A percentile compares a stretch with the other conserved stretches of the same genome.
phyloP scores from a whole-genome alignment of 2,113 vertebrate species.

The Orycteropus afer region DNA sequence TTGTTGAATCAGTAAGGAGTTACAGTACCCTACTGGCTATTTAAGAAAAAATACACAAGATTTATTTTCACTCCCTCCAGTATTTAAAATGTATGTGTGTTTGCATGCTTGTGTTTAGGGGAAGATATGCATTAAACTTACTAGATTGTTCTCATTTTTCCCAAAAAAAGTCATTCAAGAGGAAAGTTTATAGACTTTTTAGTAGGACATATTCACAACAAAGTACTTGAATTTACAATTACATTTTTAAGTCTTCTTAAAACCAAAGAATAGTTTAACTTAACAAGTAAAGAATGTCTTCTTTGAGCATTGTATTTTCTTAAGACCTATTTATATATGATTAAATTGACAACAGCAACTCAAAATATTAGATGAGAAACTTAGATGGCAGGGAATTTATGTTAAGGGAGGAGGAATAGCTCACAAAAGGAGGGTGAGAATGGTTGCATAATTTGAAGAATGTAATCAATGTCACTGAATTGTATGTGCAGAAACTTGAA shows the following conservation, averaged over 20 bases:
- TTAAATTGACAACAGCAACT: neutral
- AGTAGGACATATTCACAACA: neutral
- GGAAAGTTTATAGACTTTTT: neutral
- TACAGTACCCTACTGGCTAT: neutral
- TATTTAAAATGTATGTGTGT: neutral
- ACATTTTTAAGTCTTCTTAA: neutral
- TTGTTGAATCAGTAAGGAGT: neutral
- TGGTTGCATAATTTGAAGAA: no score
- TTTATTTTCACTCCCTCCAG: conserved; percentile 8
- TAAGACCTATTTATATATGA: neutral
- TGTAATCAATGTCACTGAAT: no score
- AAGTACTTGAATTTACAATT: neutral
- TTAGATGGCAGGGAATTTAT: neutral
- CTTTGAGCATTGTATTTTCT: neutral
- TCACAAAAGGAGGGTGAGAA: no score
- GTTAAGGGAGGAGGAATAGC: neutral
- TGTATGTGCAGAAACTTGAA: no score
- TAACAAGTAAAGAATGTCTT: neutral
- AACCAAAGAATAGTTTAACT: neutral
- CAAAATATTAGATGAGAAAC: neutral
- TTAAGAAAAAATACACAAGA: neutral
- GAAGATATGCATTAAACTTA: neutral
- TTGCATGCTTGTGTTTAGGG: neutral
- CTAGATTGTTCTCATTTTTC: neutral
- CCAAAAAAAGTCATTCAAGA: neutral